Evolutionary conservation across 2,113 vertebrate genomes (phyloP).

Genomic region (Siniperca chuatsi): DNA sequence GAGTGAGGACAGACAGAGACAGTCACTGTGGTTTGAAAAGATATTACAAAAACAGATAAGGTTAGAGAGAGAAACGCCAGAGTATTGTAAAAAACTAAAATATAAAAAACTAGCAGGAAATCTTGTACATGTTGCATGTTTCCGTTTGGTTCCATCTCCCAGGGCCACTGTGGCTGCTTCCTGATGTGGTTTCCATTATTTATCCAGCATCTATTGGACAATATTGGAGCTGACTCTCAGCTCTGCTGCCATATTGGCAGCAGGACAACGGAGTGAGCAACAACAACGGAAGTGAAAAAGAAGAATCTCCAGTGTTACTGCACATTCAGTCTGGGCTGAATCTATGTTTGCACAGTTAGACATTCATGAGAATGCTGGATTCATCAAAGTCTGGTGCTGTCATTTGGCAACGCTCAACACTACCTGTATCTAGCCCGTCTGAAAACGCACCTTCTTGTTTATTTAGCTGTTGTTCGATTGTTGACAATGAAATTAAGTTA

Average conservation of each 20-base stretch:
- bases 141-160: conserved; percentile 73
- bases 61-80: conserved; percentile 43
- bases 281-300: conserved; percentile 62
- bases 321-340: conserved; percentile 48
- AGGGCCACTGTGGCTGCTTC: conserved; percentile 70
- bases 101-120: conserved; percentile 42
- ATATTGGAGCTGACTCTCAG: conserved; percentile 63
- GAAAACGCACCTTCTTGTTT: conserved; percentile 39
- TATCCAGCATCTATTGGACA: conserved; percentile 78
- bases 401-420: conserved; percentile 32
- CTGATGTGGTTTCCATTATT: conserved; percentile 82
- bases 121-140: conserved; percentile 76
- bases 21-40: conserved; percentile 6
- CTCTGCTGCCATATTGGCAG: conserved; percentile 73
- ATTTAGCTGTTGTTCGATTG: conserved; percentile 44
- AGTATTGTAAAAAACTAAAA: background rate
- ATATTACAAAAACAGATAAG: conserved; percentile 63
- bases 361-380: conserved; percentile 24
- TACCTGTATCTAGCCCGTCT: conserved; percentile 9
- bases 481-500: conserved; percentile 42
- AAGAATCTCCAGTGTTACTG: conserved; percentile 49
- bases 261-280: conserved; percentile 32
- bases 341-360: conserved; percentile 51
- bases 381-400: conserved; percentile 45
- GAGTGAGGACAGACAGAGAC: conserved; percentile 25